Evolutionary conservation across 1,140 invertebrate genomes (phyloP).

Genomic region (Saccostrea cuccullata): DNA sequence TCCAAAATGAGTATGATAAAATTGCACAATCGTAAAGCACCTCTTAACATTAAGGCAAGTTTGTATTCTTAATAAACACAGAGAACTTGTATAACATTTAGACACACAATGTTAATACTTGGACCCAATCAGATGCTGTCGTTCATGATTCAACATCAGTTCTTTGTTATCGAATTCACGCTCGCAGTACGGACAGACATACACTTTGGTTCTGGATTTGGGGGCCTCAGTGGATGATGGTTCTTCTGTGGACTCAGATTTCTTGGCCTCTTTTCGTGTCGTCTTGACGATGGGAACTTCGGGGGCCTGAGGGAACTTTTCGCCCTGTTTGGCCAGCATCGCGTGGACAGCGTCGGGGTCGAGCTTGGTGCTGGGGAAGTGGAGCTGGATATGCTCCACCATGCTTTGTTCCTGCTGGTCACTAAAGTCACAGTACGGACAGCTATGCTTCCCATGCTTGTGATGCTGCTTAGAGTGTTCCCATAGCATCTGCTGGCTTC

Average conservation of each 20-base stretch:
- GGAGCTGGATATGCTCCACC: slow-evolving; percentile 68
- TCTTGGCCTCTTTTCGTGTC: slow-evolving; percentile 22
- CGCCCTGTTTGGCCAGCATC: slow-evolving; percentile 53
- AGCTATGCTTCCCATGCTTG: slow-evolving; percentile 59
- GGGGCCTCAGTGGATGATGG: slow-evolving; percentile 27
- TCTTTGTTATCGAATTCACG: slow-evolving; percentile 72
- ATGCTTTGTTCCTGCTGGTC: slow-evolving; percentile 62
- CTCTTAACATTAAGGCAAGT: slow-evolving; percentile 30
- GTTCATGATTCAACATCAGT: slow-evolving; percentile 71
- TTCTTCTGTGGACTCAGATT: slow-evolving; percentile 58
- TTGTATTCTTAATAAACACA: slow-evolving; percentile 6
- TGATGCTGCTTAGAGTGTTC: slow-evolving; percentile 67
- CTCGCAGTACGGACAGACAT: slow-evolving; percentile 76
- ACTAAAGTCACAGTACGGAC: slow-evolving; percentile 73
- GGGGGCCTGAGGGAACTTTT: slow-evolving; percentile 26
- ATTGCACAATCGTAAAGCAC: slow-evolving; percentile 33
- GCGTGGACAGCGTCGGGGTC: slow-evolving; percentile 53
- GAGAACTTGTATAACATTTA: not conserved
- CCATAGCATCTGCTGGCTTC: slow-evolving; percentile 60
- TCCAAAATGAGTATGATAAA: slow-evolving; percentile 24
- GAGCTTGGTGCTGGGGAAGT: slow-evolving; percentile 69
- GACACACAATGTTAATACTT: slow-evolving; percentile 29
- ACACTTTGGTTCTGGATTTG: slow-evolving; percentile 64
- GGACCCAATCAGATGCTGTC: slow-evolving; percentile 68
- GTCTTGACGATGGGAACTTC: slow-evolving; percentile 50